Percentiles rank a stretch among this genome's conserved stretches.
Conservation (phyloP, 1,140 invertebrate genomes). For the Popillia japonica region DNA sequence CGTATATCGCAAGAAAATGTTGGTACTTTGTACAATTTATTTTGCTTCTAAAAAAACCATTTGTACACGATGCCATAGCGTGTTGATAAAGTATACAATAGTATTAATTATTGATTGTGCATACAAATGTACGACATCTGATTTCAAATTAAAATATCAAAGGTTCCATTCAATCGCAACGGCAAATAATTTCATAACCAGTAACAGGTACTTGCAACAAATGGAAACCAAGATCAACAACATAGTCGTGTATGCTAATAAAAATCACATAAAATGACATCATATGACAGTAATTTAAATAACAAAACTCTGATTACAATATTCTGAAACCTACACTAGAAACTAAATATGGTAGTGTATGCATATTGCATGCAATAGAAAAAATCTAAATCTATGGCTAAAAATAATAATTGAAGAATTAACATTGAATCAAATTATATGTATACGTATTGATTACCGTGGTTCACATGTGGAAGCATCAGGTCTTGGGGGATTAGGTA, state of each 20-base stretch:
- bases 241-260: background rate
- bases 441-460: background rate
- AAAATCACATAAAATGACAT: slow-evolving; percentile 5
- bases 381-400: background rate
- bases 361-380: background rate
- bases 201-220: background rate
- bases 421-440: background rate
- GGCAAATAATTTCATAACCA: background rate
- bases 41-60: too few relatives aligned
- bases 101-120: too few relatives aligned
- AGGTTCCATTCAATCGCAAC: too few relatives aligned
- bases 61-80: too few relatives aligned
- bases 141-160: too few relatives aligned
- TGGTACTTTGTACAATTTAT: too few relatives aligned
- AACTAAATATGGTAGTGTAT: background rate
- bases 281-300: slow-evolving; percentile 11
- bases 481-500: background rate
- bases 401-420: too few relatives aligned
- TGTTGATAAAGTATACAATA: too few relatives aligned
- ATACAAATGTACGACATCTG: too few relatives aligned
- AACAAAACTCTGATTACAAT: background rate
- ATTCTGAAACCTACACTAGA: background rate
- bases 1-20: too few relatives aligned
- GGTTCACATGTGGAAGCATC: background rate
- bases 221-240: background rate